Evolutionary conservation across 37 sponge, comb jelly and placozoan genomes (phyloP).

Genomic region (Beroe ovata): DNA sequence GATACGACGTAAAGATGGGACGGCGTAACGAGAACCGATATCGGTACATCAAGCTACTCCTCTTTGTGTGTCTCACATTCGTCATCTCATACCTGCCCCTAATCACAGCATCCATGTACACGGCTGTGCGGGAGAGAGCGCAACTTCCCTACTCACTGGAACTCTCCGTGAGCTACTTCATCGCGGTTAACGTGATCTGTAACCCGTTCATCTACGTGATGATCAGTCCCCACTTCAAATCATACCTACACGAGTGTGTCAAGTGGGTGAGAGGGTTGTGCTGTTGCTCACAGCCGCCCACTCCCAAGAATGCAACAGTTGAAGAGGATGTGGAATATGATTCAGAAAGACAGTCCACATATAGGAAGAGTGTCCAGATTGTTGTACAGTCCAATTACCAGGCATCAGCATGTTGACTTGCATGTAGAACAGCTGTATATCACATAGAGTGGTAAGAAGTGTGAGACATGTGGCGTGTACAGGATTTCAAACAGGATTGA

Average conservation of each 20-base stretch:
- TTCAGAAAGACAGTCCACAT: constrained; percentile 30
- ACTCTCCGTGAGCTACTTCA: constrained; percentile 24
- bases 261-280: background rate
- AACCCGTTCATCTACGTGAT: constrained; percentile 60
- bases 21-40: background rate
- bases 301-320: background rate
- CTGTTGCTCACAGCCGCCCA: background rate
- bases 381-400: background rate
- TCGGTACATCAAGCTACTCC: constrained; percentile 22
- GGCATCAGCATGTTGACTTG: background rate
- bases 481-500: no score
- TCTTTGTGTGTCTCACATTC: constrained; percentile 48
- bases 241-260: constrained; percentile 1
- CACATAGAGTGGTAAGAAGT: no score
- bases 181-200: constrained; percentile 53
- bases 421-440: no score
- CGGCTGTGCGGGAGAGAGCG: background rate
- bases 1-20: constrained; percentile 51
- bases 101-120: background rate
- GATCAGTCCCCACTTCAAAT: constrained; percentile 57
- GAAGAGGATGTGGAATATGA: background rate
- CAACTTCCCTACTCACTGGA: background rate
- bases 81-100: constrained; percentile 21
- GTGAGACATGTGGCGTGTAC: no score
- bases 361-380: constrained; percentile 17